phyloP scores from a whole-genome alignment of 2,113 vertebrate genomes.

The Platichthys flesus region DNA sequence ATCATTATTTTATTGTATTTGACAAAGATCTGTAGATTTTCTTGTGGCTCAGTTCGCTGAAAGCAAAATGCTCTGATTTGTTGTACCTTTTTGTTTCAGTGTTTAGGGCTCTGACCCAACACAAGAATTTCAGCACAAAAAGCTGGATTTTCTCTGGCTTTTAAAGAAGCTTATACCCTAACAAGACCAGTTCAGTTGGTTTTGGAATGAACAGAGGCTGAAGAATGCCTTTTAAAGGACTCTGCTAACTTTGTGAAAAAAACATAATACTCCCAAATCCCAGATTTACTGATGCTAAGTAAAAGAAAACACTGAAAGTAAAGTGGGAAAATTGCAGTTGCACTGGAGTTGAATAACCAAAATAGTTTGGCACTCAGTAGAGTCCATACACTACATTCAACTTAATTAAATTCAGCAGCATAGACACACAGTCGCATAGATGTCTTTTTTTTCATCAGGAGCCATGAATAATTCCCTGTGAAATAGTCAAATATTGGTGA shows the following conservation, averaged over 20 bases:
- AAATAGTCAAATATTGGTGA: no score
- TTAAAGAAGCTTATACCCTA: conserved; percentile 58
- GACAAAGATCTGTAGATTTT: background rate
- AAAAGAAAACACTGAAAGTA: conserved; percentile 7
- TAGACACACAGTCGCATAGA: no score
- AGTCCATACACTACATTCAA: no score
- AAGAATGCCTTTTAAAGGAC: conserved; percentile 35
- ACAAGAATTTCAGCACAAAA: conserved; percentile 29
- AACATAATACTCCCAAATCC: conserved; percentile 21
- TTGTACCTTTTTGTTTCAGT: conserved; percentile 2
- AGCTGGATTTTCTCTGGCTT: conserved; percentile 61
- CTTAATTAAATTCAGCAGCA: no score
- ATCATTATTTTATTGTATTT: background rate
- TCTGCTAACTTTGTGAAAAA: conserved; percentile 24
- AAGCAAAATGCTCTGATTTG: background rate
- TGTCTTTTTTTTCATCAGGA: no score
- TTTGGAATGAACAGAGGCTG: conserved; percentile 31
- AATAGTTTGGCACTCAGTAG: background rate
- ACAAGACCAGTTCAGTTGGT: conserved; percentile 39
- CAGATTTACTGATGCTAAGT: conserved; percentile 1
- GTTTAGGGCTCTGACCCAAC: conserved; percentile 18
- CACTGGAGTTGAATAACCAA: background rate
- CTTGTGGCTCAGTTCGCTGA: background rate
- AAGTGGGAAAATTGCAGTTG: background rate
- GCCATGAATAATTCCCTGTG: no score